Conservation (phyloP, 2,797 vertebrate genomes). For the Brachymystax lenok region DNA sequence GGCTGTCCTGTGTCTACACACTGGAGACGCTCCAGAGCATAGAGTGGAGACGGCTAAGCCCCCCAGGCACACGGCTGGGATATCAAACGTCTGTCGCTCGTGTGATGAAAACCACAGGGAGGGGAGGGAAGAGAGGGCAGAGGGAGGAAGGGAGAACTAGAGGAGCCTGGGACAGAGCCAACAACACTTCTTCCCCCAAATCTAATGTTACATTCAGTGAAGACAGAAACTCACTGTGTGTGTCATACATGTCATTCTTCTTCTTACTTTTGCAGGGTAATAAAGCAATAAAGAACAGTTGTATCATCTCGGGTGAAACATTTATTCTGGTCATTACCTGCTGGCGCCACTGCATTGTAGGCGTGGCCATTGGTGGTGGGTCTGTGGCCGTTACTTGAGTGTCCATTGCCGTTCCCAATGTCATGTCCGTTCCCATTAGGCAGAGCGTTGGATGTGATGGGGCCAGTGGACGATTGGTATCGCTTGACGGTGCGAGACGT, state of each 20-base stretch:
- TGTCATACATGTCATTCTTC: constrained; percentile 26
- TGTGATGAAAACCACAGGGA: constrained; percentile 46
- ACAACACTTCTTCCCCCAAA: constrained; percentile 26
- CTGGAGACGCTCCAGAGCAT: background rate
- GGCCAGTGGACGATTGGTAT: constrained; percentile 81
- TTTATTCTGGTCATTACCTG: constrained; percentile 70
- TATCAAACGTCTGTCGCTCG: constrained; percentile 46
- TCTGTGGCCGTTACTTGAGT: constrained; percentile 63
- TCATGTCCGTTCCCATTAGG: constrained; percentile 73
- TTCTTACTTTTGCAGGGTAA: background rate
- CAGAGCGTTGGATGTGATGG: constrained; percentile 87
- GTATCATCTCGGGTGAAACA: constrained; percentile 67
- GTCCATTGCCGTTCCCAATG: constrained; percentile 77
- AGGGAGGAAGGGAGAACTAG: constrained; percentile 22
- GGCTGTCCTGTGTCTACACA: background rate
- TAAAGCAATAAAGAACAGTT: background rate
- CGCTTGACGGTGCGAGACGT: constrained; percentile 86
- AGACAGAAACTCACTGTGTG: constrained; percentile 48
- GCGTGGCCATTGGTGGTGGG: constrained; percentile 62
- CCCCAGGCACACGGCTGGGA: constrained; percentile 31
- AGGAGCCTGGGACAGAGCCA: constrained; percentile 38
- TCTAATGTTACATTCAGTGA: constrained; percentile 52
- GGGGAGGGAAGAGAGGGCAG: constrained; percentile 44
- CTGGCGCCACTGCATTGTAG: constrained; percentile 70
- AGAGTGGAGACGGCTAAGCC: constrained; percentile 10